Base-by-base conservation (phyloP, 2,888 invertebrate genomes). In the Agonum fuliginosum region DNA sequence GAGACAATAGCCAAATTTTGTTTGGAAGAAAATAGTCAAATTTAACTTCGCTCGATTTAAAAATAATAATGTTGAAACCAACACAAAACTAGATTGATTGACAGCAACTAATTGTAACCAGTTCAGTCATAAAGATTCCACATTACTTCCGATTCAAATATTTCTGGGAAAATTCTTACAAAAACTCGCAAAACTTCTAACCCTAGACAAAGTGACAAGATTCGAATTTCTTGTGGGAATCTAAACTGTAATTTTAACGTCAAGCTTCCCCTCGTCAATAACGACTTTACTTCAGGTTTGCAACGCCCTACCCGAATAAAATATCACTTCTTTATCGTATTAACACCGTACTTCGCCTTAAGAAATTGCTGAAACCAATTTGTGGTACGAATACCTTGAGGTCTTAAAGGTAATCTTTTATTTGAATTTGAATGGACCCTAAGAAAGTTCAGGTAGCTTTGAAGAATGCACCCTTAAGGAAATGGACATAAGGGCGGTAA, bases 331-430 rank as follows among this genome's bases (percentile, higher is more conserved):
- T 74, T 65, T 30, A 14, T 22, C 27, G 6, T 14, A 6, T 27
- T 62, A 46, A 27, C 43, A 0, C 74, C 14, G 10, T 5, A n/a
- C n/a, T 0, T 14, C 22, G n/a, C 17, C 14, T 10, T 27, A 12
- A 30, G 5, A 30, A 62, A 17, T 1, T 17, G 17, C 58, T 10
- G 74, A 8, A 74, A 74, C 12, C 43, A 17, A 43, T 43, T 12
- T 22, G 67, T 75, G 75, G 24, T 48, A 67, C 14, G 8, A 8
- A 8, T 5, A 20, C n/a, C 19, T 24, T 8, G 67, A 48, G 37
- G 75, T 75, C 75, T 75, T 75, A 30, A 75, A 75, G 67, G 75
- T 67, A 67, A 75, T 75, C 75, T 75, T 75, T 75, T 67, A 75
- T 75, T 75, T 75, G 75, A 75, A 75, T 75, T 75, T 67, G 48